Base-by-base conservation (phyloP, 2,797 vertebrate genomes). In the Falco columbarius region DNA sequence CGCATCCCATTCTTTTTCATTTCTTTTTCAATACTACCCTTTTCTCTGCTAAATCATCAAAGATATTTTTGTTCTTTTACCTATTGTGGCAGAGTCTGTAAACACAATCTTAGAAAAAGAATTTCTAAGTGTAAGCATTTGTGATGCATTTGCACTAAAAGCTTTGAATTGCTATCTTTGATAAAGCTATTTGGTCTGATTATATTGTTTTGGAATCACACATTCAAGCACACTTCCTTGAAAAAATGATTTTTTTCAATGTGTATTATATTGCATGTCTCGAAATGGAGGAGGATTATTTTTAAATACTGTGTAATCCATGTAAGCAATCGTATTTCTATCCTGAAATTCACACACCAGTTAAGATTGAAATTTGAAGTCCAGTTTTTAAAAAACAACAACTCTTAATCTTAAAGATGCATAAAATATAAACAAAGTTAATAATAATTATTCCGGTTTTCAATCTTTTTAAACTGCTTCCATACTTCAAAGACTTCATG, bases 151-250 rank as follows among this genome's bases (percentile, higher is more conserved):
- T 96, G 52, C 65, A 86, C 95, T 97, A 97, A 97, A 95, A 97
- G 96, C 95, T 96, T 96, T 97, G 96, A 97, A 97, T 97, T 95
- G 73, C 95, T 96, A n/a, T 90, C 91, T 95, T 95, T 95, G 93
- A 97, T 97, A 96, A 96, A 96, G 85, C 90, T 88, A 91, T 97
- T 97, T 94, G 79, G 79, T 87, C 89, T 95, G 90, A 96, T 96
- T 90, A 86, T 91, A 92, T 95, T 95, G 89, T 97, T 97, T 95
- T 91, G 83, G 86, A 90, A 89, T 87, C 24, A 13, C 38, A 81
- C 62, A 58, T 89, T 92, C 54, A 66, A 84, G 68, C 5, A 8
- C 58, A 77, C 26, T 30, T 65, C 44, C 89, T 52, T 67, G n/a
- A 90, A 92, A 86, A 94, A 84, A 73, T 14, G 26, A 56, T 6